Evolutionary conservation across 1,140 invertebrate species (phyloP).

Genomic region (Acromyrmex heyeri): DNA sequence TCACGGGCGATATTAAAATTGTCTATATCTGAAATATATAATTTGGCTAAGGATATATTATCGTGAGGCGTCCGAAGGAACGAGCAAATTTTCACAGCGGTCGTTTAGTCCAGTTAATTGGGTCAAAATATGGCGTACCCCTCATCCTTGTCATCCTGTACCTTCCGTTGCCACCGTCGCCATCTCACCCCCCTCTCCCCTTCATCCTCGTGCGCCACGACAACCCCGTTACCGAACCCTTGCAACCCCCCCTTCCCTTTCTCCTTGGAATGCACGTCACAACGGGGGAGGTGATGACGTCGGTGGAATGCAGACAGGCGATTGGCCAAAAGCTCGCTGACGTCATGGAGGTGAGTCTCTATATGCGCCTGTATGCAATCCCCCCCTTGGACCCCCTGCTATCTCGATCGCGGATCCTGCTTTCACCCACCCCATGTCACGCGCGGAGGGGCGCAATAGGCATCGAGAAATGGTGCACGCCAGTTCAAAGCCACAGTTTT

Average conservation of each 20-base stretch:
- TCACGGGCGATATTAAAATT: too few species aligned
- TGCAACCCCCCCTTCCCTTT: slow-evolving; percentile 71
- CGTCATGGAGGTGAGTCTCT: slow-evolving; percentile 80
- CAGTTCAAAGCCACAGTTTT: slow-evolving; percentile 86
- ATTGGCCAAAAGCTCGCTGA: slow-evolving; percentile 83
- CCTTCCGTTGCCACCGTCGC: slow-evolving; percentile 57
- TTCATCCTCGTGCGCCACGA: slow-evolving; percentile 54
- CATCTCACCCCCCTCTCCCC: slow-evolving; percentile 24
- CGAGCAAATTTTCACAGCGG: slow-evolving; percentile 72
- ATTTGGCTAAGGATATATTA: neutral
- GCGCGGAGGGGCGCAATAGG: slow-evolving; percentile 77
- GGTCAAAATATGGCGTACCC: slow-evolving; percentile 82
- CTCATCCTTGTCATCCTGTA: slow-evolving; percentile 75
- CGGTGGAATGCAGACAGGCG: slow-evolving; percentile 78
- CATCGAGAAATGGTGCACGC: slow-evolving; percentile 82
- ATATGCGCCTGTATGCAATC: slow-evolving; percentile 68
- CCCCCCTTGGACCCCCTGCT: slow-evolving; percentile 68
- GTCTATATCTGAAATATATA: neutral
- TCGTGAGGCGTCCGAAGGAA: slow-evolving; percentile 22
- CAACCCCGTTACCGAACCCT: slow-evolving; percentile 68
- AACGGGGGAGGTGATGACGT: slow-evolving; percentile 84
- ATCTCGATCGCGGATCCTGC: slow-evolving; percentile 41
- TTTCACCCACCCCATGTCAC: neutral
- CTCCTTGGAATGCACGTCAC: slow-evolving; percentile 83
- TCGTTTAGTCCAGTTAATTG: slow-evolving; percentile 81